These are phyloP conservation scores for Mycteria americana DNA, from an alignment of 2,797 vertebrate genomes.

Conservation along the genomic window DNA sequence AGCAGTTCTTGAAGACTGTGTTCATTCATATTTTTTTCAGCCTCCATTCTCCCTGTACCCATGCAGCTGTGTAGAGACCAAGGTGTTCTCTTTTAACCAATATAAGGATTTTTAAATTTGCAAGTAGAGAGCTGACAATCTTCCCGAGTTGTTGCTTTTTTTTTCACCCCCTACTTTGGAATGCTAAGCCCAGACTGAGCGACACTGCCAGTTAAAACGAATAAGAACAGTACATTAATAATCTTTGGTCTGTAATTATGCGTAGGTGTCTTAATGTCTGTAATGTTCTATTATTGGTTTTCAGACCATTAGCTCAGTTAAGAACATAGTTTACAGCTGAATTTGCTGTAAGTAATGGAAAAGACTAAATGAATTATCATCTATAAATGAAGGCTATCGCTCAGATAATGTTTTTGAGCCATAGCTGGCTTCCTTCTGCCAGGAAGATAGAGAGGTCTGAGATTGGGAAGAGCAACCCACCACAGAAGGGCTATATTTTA, in stretches of 20 bases:
- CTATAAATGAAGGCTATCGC: not conserved
- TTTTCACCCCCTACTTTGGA: not conserved
- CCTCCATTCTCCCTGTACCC: not conserved
- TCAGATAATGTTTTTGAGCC: not conserved
- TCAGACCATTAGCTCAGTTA: slow-evolving; percentile 42
- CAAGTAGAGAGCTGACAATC: not conserved
- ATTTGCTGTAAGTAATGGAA: slow-evolving; percentile 29
- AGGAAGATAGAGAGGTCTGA: not conserved
- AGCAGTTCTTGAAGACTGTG: not conserved
- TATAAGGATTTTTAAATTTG: not conserved
- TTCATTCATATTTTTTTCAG: not conserved
- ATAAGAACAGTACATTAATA: not conserved
- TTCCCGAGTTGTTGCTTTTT: not conserved
- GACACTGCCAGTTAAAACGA: not conserved
- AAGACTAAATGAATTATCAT: not conserved
- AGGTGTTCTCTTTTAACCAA: not conserved
- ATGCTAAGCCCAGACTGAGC: slow-evolving; percentile 2
- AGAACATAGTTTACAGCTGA: slow-evolving; percentile 46
- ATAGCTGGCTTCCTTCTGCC: not conserved
- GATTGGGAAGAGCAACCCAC: not conserved
- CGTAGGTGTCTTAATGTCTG: slow-evolving; percentile 28
- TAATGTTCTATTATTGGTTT: slow-evolving; percentile 36
- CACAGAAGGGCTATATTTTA: not conserved
- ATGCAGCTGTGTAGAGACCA: not conserved
- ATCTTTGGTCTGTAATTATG: slow-evolving; percentile 33